Evolutionary conservation across 2,888 invertebrate species (phyloP), one percentile per base, ranked within the genome.

Genomic region (Norana najaformis): DNA sequence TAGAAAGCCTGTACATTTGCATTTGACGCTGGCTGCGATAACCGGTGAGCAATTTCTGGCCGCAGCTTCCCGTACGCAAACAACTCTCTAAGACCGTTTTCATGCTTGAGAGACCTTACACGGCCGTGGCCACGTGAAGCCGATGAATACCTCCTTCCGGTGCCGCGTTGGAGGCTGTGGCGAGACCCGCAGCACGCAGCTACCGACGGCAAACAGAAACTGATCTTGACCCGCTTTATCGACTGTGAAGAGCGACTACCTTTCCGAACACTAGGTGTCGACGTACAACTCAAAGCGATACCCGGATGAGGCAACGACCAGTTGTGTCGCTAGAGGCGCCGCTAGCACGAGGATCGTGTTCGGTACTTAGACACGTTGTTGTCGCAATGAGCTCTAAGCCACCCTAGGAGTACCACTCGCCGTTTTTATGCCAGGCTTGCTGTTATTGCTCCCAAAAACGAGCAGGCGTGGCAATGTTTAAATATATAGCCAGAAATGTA

Each of bases 271-370:
- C 8, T 69, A 69, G 69, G 69, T 69, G 69, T 69, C 69, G 69
- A 30, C 69, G 30, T 5, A 1, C 69, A n/a, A 11, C 30, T 8
- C 30, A 69, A 69, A 69, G 30, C 69, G 30, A n/a, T 30, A 69
- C 30, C n/a, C 30, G 69, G 69, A 69, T 69, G 69, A 69, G 69
- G 30, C 69, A 69, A n/a, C 69, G 69, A 69, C 30, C 69, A 69
- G 69, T n/a, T 69, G 69, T 69, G n/a, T 69, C 69, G 69, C 69
- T 69, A n/a, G 69, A 69, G 69, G n/a, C 69, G 69, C 69, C 69
- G n/a, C 69, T 69, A 8, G 69, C 11, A n/a, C 69, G 69, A 69
- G 11, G 69, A 69, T 69, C n/a, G 30, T 69, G 69, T 23, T 11
- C 8, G 23, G 47, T 47, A 23, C 47, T 47, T 47, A 41, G 41